phyloP scores from a whole-genome alignment of 2,113 vertebrate genomes.

The Bos javanicus region DNA sequence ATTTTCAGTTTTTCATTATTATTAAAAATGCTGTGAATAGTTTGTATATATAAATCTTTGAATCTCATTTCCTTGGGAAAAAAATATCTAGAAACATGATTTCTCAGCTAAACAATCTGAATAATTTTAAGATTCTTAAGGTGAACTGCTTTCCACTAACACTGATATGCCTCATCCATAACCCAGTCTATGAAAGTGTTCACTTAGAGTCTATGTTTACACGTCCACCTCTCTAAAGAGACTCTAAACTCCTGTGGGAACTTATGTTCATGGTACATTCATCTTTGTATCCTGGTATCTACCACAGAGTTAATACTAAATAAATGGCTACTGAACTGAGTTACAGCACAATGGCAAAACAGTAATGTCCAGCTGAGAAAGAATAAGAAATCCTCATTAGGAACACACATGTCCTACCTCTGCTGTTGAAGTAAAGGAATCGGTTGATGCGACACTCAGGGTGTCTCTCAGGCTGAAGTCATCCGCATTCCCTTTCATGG shows the following conservation, averaged over 20 bases:
- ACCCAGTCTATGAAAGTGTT: neutral
- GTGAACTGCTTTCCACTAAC: neutral
- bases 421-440: constrained; percentile 93
- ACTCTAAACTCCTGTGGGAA: neutral
- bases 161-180: neutral
- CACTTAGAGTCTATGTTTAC: neutral
- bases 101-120: neutral
- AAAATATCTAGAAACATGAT: neutral
- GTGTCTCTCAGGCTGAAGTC: constrained; percentile 89
- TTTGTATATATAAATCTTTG: neutral
- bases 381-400: neutral
- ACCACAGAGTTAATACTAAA: neutral
- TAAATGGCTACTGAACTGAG: neutral
- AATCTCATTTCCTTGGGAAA: neutral
- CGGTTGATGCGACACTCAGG: constrained; percentile 89
- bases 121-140: neutral
- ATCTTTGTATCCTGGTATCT: neutral
- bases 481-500: constrained; percentile 82
- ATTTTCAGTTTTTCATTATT: neutral
- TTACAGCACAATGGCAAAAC: neutral
- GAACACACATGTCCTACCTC: constrained; percentile 84
- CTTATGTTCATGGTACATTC: neutral
- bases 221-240: neutral
- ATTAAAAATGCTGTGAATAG: neutral
- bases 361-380: neutral